These are phyloP conservation scores for Acrocyrtus sp. DNA, from an alignment of 2,888 invertebrate genomes.

Conservation along the genomic window DNA sequence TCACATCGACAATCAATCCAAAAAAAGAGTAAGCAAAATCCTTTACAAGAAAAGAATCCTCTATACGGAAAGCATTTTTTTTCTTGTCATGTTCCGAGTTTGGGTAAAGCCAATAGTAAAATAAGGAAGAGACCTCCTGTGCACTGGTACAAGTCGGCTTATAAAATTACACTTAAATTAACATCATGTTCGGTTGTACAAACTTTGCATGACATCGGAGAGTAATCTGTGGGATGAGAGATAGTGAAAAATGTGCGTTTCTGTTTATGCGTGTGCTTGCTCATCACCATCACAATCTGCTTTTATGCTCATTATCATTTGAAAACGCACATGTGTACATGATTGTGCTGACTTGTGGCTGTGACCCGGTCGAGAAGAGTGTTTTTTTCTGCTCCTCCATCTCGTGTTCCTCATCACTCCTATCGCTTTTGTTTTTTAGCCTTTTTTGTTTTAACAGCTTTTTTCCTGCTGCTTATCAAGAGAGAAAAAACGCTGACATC, in stretches of 20 bases:
- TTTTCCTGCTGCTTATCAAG: conserved; percentile 17
- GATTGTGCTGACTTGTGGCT: neutral
- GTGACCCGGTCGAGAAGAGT: neutral
- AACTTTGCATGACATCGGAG: conserved; percentile 36
- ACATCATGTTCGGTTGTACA: conserved; percentile 37
- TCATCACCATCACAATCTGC: conserved; percentile 13
- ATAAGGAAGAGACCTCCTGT: neutral
- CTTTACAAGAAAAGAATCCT: neutral
- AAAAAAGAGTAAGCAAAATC: neutral
- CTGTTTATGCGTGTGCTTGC: conserved; percentile 36
- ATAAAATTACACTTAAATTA: conserved; percentile 19
- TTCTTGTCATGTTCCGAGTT: neutral
- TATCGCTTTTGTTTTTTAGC: conserved; percentile 13
- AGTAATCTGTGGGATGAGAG: neutral
- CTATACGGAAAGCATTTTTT: too few relatives aligned
- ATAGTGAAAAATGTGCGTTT: conserved; percentile 32
- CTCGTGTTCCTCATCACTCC: neutral
- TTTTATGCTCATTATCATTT: conserved; percentile 10
- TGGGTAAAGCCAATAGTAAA: neutral
- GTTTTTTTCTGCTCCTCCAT: conserved; percentile 14
- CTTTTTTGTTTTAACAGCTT: conserved; percentile 14
- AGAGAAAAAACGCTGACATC: conserved; percentile 28
- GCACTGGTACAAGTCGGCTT: neutral
- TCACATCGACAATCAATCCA: neutral
- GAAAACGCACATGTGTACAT: conserved; percentile 10